Conservation (phyloP, 23 tunicate genomes). For the Phallusia fumigata region DNA sequence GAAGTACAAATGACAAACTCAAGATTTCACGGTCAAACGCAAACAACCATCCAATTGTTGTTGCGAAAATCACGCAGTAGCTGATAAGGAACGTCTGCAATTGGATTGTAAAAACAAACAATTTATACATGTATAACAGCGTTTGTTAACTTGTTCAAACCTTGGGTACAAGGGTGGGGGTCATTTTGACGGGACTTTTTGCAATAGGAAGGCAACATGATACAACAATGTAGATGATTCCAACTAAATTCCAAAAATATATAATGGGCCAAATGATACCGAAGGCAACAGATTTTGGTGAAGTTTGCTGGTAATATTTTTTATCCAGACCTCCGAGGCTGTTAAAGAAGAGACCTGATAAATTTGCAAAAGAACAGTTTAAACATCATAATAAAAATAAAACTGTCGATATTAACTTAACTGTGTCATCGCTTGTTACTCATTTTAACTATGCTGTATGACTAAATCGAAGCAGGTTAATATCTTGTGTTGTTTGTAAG, state of each 20-base stretch:
- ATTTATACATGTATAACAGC: neutral
- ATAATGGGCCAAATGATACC: constrained; percentile 72
- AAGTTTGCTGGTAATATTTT: constrained; percentile 44
- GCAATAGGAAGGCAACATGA: constrained; percentile 39
- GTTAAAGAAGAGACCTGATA: constrained; percentile 25
- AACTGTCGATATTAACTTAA: too few relatives aligned
- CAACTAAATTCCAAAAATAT: constrained; percentile 58
- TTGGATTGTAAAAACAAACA: neutral
- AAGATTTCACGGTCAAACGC: constrained; percentile 69
- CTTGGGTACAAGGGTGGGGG: constrained; percentile 39
- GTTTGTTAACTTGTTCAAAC: neutral
- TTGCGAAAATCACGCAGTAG: constrained; percentile 33
- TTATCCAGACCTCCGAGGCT: constrained; percentile 23
- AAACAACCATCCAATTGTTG: constrained; percentile 63
- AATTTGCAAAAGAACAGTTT: too few relatives aligned
- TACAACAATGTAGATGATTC: constrained; percentile 39
- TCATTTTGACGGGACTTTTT: constrained; percentile 52
- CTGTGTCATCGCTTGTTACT: too few relatives aligned
- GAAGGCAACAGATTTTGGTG: constrained; percentile 59
- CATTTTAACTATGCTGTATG: too few relatives aligned
- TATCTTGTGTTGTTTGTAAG: too few relatives aligned
- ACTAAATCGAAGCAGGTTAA: neutral
- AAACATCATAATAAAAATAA: too few relatives aligned
- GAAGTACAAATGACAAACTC: constrained; percentile 41
- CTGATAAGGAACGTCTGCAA: constrained; percentile 45